Evolutionary conservation across 2,888 invertebrate species (phyloP), one percentile per base, ranked within the genome.

Genomic region (Apeira syringaria): DNA sequence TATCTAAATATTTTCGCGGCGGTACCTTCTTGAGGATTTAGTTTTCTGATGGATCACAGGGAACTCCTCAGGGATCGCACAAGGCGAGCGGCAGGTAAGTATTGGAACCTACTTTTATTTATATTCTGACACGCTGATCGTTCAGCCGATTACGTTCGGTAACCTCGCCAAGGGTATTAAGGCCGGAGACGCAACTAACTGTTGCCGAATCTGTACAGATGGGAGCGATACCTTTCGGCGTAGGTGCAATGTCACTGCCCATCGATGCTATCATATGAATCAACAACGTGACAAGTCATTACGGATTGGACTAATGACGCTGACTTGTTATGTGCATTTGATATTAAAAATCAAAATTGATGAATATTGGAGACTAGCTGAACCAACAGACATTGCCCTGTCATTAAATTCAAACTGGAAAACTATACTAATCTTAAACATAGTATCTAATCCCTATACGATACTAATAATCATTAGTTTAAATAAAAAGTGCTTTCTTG

Each of bases 221-320:
- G 59, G 53, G 53, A 51, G 51, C 45, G 81, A 82, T 85, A 76
- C 61, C 74, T 80, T 79, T 82, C 81, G 74, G 83, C 74, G 67
- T 78, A 81, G 76, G 66, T 78, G 80, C 83, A 72, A 70, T 74
- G 82, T 83, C 85, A 81, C 75, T 69, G 61, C 52, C 48, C 56
- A 45, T 45, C 45, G 64, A 68, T 63, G 54, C 51, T 76, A 77
- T 79, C 76, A 30, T 46, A 51, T 22, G 51, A 48, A 36, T 36
- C 30, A 52, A 56, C 53, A 60, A 67, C 68, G 56, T 70, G 67
- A 68, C 75, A 64, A 79, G 78, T 76, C 79, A 76, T 65, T 70
- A 59, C 49, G 64, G 62, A 61, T 69, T 72, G 57, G 52, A 57
- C 62, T 66, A 66, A 65, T 68, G 68, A 73, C 52, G 65, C 61